Percentiles rank a stretch among this genome's conserved stretches.
Evolutionary conservation across 2,113 vertebrate species (phyloP).

Genomic region (Arizona elegans): DNA sequence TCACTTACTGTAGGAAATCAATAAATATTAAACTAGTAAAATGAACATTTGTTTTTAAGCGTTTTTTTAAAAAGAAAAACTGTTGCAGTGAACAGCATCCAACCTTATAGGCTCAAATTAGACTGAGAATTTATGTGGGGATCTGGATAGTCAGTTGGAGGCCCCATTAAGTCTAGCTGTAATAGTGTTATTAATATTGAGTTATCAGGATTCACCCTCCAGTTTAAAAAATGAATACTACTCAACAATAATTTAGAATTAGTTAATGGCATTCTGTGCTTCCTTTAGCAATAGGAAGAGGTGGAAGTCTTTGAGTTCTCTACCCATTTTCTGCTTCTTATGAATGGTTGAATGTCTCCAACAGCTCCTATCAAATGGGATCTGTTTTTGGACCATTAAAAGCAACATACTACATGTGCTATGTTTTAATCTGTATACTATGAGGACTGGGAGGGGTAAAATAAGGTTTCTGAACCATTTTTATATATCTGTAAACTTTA

Average conservation of each 20-base stretch:
- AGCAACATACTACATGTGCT: neutral
- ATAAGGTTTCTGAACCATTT: neutral
- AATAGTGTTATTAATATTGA: neutral
- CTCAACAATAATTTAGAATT: neutral
- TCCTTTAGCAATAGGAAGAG: neutral
- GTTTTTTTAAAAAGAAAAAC: neutral
- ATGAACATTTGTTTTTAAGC: neutral
- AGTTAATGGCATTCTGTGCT: neutral
- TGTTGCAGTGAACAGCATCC: neutral
- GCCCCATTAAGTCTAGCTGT: neutral
- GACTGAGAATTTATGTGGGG: neutral
- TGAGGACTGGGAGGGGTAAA: neutral
- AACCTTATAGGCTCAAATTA: neutral
- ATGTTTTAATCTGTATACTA: neutral
- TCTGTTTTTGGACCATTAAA: neutral
- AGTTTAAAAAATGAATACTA: neutral
- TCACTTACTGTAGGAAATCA: neutral
- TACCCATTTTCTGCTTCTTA: neutral
- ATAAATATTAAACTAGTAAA: neutral
- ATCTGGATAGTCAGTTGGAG: neutral
- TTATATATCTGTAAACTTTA: neutral
- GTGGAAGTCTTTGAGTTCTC: neutral
- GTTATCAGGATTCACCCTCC: neutral
- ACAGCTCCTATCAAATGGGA: neutral
- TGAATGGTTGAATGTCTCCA: neutral